Percentiles rank a stretch among this genome's conserved stretches.
Conservation (phyloP, 2,113 vertebrate species). For the Aramus guarauna region DNA sequence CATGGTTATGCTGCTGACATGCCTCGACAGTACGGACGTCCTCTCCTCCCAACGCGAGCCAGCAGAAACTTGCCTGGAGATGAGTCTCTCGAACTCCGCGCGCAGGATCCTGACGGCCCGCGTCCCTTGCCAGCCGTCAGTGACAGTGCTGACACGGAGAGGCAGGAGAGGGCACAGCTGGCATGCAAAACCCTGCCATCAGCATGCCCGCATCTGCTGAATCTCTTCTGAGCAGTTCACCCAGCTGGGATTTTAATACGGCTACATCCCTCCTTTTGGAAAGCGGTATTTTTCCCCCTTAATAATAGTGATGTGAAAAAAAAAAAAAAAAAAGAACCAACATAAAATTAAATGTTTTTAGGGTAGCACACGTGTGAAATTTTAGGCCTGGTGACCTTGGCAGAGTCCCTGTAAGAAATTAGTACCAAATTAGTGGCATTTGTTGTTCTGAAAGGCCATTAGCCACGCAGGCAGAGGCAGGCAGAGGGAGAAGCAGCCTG, state of each 20-base stretch:
- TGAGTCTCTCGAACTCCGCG: not conserved
- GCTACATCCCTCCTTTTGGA: not conserved
- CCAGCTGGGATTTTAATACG: slow-evolving; percentile 30
- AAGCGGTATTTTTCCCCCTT: not conserved
- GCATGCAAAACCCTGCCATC: slow-evolving; percentile 53
- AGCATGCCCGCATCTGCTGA: slow-evolving; percentile 49
- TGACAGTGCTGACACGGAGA: slow-evolving; percentile 32
- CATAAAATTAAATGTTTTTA: slow-evolving; percentile 18
- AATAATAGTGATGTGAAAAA: slow-evolving; percentile 32
- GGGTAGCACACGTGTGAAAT: not conserved
- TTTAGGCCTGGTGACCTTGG: slow-evolving; percentile 45
- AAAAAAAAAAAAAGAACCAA: slow-evolving; percentile 7
- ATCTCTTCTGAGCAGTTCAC: slow-evolving; percentile 15
- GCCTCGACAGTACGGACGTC: accelerated
- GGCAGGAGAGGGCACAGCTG: slow-evolving; percentile 65
- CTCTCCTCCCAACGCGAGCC: not conserved
- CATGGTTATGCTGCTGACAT: not conserved
- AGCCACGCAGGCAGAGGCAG: not conserved
- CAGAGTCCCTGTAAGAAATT: not conserved
- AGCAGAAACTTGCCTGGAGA: not conserved
- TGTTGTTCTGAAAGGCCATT: not conserved
- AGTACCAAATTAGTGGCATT: not conserved
- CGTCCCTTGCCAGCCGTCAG: slow-evolving; percentile 8
- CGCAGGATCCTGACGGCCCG: not conserved
- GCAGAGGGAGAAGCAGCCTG: not conserved